A percentile compares a stretch with the other conserved stretches of the same genome.
These are phyloP conservation scores for Campylomormyrus numenius DNA, from an alignment of 2,113 vertebrate genomes.

Conservation along the genomic window DNA sequence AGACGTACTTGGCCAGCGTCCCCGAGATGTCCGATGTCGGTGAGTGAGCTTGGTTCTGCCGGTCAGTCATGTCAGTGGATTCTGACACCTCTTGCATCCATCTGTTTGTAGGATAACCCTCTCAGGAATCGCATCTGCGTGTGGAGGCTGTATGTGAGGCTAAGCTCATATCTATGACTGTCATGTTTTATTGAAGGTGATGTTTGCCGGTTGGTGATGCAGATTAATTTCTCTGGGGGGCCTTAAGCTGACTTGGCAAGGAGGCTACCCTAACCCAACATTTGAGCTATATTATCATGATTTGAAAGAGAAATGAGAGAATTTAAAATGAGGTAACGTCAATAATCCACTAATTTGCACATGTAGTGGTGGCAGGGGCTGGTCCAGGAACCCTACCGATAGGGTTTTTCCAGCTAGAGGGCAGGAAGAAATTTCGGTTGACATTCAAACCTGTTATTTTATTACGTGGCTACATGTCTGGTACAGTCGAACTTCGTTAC, in stretches of 20 bases:
- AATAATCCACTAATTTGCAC: neutral
- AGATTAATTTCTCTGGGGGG: neutral
- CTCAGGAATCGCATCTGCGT: neutral
- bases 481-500: neutral
- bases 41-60: slow-evolving; percentile 36
- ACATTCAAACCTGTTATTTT: neutral
- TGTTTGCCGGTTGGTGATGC: neutral
- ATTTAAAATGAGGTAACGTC: neutral
- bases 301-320: neutral
- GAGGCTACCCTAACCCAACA: neutral
- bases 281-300: neutral
- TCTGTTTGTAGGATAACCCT: neutral
- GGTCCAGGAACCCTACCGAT: neutral
- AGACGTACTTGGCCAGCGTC: slow-evolving; percentile 78
- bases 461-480: neutral
- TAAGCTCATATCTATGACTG: neutral
- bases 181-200: neutral
- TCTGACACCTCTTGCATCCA: slow-evolving; percentile 48
- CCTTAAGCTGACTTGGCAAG: neutral
- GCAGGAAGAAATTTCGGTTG: neutral
- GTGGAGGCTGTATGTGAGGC: neutral
- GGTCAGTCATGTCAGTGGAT: slow-evolving; percentile 6
- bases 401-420: neutral
- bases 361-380: neutral
- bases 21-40: slow-evolving; percentile 95